phyloP scores from a whole-genome alignment of 2,888 invertebrate genomes.

The Agapostemon virescens region DNA sequence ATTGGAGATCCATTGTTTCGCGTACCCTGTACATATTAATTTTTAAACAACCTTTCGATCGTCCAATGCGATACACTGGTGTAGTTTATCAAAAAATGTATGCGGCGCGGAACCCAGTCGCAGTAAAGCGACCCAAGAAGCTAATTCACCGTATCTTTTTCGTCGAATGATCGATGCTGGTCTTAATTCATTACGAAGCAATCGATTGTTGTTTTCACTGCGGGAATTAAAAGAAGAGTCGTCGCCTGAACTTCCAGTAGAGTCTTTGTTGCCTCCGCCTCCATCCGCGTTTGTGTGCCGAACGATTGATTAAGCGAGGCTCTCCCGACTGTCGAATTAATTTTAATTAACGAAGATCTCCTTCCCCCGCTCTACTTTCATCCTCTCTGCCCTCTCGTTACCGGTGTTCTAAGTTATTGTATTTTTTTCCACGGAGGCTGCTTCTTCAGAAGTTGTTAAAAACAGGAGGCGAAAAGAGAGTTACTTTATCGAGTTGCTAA shows the following conservation, averaged over 20 bases:
- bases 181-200: slow-evolving; percentile 49
- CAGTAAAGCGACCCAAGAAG: background rate
- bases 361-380: background rate
- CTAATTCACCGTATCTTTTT: slow-evolving; percentile 32
- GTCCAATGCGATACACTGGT: background rate
- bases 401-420: slow-evolving; percentile 36
- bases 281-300: slow-evolving; percentile 2
- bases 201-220: slow-evolving; percentile 24
- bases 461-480: slow-evolving; percentile 23
- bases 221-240: slow-evolving; percentile 31
- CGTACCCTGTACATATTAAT: too few species aligned
- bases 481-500: slow-evolving; percentile 33
- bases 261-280: slow-evolving; percentile 31
- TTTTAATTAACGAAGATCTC: slow-evolving; percentile 50
- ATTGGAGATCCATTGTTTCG: too few species aligned
- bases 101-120: background rate
- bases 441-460: slow-evolving; percentile 34
- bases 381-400: slow-evolving; percentile 10
- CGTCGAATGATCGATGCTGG: slow-evolving; percentile 47
- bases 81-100: background rate
- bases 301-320: slow-evolving; percentile 49
- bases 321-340: slow-evolving; percentile 53
- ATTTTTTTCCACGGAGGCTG: slow-evolving; percentile 20
- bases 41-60: background rate
- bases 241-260: slow-evolving; percentile 51